Conservation (phyloP, 2,797 vertebrate species). For the Holocentrus rufus region DNA sequence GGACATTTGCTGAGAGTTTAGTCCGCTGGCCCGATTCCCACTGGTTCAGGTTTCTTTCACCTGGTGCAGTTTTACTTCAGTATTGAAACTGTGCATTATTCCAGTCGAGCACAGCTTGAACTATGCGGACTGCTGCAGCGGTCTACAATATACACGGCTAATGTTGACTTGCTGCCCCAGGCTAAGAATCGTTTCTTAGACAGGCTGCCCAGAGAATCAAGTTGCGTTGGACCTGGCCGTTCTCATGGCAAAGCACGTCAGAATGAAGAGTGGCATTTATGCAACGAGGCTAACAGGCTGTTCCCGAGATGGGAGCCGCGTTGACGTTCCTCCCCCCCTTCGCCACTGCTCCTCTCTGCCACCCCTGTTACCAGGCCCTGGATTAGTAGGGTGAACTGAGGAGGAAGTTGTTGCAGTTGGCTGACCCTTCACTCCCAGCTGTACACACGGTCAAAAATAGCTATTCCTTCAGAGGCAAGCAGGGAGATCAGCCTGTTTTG, state of each 20-base stretch:
- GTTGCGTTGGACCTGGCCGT: constrained; percentile 10
- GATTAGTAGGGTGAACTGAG: constrained; percentile 47
- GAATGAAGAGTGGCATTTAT: constrained; percentile 16
- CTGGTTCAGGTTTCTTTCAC: constrained; percentile 70
- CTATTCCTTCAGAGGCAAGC: constrained; percentile 36
- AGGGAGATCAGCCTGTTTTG: constrained; percentile 36
- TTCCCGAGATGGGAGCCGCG: constrained; percentile 44
- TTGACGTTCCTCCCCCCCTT: constrained; percentile 57
- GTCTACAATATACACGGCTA: not conserved
- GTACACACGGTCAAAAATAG: constrained; percentile 60
- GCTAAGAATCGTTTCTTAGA: not conserved
- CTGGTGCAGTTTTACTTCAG: constrained; percentile 57
- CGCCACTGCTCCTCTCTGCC: constrained; percentile 41
- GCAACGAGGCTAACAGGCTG: constrained; percentile 22
- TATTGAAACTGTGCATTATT: constrained; percentile 18
- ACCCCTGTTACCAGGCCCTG: constrained; percentile 36
- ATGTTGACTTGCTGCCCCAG: constrained; percentile 16
- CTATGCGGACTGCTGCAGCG: not conserved
- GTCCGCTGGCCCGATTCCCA: constrained; percentile 40
- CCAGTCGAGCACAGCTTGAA: not conserved
- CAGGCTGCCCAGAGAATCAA: not conserved
- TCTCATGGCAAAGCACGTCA: constrained; percentile 17
- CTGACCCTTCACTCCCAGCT: constrained; percentile 54
- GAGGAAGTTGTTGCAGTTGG: constrained; percentile 67
- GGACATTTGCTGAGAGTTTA: constrained; percentile 58